Base-by-base conservation (phyloP, 2,888 invertebrate species). In the Erpobdella octoculata region DNA sequence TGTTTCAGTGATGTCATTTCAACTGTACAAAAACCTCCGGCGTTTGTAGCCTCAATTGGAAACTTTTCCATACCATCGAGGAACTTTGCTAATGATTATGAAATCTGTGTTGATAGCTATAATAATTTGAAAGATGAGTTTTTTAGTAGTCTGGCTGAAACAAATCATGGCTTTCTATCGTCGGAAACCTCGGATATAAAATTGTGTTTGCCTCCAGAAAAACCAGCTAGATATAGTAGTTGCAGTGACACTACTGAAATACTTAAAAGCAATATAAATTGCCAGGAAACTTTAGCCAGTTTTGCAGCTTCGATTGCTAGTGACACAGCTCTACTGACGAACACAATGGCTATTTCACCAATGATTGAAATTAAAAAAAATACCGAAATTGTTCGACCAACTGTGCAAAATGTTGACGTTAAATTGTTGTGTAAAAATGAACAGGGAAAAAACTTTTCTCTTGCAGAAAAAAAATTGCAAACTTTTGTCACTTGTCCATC, bases 291-390 rank as follows among this genome's bases (percentile, higher is more conserved):
- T 70, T 73, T 83, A 36, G 82, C 82, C 25, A 80, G 80, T 0
- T 83, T 79, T 74, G 82, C 82, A 0, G 82, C 82, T 12, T 80
- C 82, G 5, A 79, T 83, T 21, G 82, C 82, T 2, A 82, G 79
- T 76, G 81, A 80, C 75, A 83, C 82, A 5, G 81, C 80, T 35
- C 80, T 78, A 62, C 72, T 83, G 46, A 83, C 82, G 25, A 81
- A 79, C 68, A 69, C 58, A n/a, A 78, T 81, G 78, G 80, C 80
- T 38, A 79, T 81, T 25, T 81, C 81, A 0, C 82, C 82, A 1
- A 80, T 81, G 58, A 78, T 71, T 21, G 67, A 73, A 31, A 71
- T 67, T 3, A 62, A 71, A 28, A 48, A 37, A 62, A 65, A 9
- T 46, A 6, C 70, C 2, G 73, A 58, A 25, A 36, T 15, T 18